Conservation (phyloP, 2,113 vertebrate genomes). For the Gallinago media region DNA sequence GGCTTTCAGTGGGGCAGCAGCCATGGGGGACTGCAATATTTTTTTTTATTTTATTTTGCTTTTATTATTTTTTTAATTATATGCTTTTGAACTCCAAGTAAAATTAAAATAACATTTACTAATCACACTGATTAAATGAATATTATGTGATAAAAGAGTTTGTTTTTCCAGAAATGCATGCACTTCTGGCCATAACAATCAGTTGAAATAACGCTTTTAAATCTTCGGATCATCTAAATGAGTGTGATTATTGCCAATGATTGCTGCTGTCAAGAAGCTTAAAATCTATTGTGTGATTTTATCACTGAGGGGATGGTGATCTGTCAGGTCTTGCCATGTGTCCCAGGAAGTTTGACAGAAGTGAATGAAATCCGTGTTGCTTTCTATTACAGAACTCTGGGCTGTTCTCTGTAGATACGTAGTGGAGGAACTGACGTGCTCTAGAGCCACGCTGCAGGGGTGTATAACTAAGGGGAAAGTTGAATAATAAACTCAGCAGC, state of each 20-base stretch:
- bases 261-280: not conserved
- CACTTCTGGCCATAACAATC: not conserved
- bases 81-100: not conserved
- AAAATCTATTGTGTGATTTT: not conserved
- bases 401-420: rapidly evolving
- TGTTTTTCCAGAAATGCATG: not conserved
- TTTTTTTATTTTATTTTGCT: not conserved
- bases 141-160: not conserved
- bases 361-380: not conserved
- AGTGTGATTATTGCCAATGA: not conserved
- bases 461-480: rapidly evolving
- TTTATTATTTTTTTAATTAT: not conserved
- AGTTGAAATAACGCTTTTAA: not conserved
- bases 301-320: rapidly evolving
- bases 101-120: not conserved
- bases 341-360: not conserved
- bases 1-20: not conserved
- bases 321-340: not conserved
- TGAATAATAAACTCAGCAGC: rapidly evolving
- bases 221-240: not conserved
- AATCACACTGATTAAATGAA: not conserved
- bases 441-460: rapidly evolving
- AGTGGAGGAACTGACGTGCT: rapidly evolving
- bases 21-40: too few relatives aligned
- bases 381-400: too few relatives aligned